Evolutionary conservation across 2,797 vertebrate genomes (phyloP).

Genomic region (Gila robusta): DNA sequence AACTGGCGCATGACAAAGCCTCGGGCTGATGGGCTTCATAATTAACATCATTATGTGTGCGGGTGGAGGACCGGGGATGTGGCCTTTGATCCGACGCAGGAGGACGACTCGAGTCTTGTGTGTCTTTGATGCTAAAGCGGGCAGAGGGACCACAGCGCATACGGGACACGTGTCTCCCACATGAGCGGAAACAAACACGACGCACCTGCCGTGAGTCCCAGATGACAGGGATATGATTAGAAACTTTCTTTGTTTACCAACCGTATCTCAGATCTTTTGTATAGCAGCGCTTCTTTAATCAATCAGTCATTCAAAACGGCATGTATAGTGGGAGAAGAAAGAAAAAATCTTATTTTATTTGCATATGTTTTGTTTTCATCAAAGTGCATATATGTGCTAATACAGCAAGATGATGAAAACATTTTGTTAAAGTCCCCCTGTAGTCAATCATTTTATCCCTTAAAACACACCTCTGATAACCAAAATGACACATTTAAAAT

Average conservation of each 20-base stretch:
- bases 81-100: constrained; percentile 73
- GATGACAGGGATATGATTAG: constrained; percentile 6
- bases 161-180: constrained; percentile 19
- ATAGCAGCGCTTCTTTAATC: constrained; percentile 4
- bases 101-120: constrained; percentile 56
- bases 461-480: too few species aligned
- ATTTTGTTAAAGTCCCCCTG: too few species aligned
- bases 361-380: neutral
- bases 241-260: constrained; percentile 14
- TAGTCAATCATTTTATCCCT: too few species aligned
- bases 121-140: constrained; percentile 73
- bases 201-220: constrained; percentile 26
- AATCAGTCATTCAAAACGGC: neutral
- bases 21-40: constrained; percentile 65
- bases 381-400: neutral
- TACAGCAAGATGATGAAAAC: neutral
- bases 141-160: constrained; percentile 38
- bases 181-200: constrained; percentile 22
- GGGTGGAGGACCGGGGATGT: constrained; percentile 61
- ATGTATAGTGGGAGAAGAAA: neutral
- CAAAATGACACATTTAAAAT: too few species aligned
- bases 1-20: constrained; percentile 70
- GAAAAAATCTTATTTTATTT: neutral
- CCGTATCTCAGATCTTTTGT: constrained; percentile 31
- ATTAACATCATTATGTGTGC: constrained; percentile 77